Percentiles rank a stretch among this genome's conserved stretches.
Evolutionary conservation across 2,797 vertebrate genomes (phyloP).

Genomic region (Varecia variegata): DNA sequence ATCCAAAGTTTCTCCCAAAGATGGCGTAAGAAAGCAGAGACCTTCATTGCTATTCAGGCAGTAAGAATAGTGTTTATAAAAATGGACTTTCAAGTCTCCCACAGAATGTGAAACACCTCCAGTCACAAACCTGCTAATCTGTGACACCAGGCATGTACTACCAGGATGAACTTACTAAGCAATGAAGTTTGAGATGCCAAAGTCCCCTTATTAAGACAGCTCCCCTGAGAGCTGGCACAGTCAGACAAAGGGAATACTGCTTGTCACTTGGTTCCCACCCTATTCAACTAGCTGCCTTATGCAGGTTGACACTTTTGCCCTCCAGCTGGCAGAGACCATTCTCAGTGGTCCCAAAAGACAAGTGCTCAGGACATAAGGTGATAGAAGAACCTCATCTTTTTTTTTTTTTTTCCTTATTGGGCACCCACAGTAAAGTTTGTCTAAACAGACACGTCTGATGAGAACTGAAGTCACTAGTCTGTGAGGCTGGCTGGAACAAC

Average conservation of each 20-base stretch:
- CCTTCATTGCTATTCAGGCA: not conserved
- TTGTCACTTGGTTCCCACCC: not conserved
- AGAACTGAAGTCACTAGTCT: not conserved
- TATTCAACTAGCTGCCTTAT: not conserved
- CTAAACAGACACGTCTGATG: not conserved
- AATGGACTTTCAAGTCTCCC: not conserved
- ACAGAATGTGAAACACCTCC: not conserved
- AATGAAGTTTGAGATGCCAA: not conserved
- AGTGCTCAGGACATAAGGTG: not conserved
- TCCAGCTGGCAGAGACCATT: not conserved
- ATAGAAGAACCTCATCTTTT: not conserved
- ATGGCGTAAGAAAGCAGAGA: not conserved
- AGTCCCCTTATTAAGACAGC: not conserved
- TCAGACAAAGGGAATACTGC: not conserved
- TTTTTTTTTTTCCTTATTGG: not conserved
- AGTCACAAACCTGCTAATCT: not conserved
- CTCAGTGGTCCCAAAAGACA: not conserved
- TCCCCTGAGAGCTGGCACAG: not conserved
- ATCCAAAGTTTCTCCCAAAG: not conserved
- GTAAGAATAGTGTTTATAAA: not conserved
- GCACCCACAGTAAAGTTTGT: not conserved
- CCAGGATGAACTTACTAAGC: not conserved
- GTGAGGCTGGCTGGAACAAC: not conserved
- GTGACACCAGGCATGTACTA: not conserved
- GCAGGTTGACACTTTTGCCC: not conserved